Conservation (phyloP, 2,113 vertebrate genomes). For the Cinclus cinclus region DNA sequence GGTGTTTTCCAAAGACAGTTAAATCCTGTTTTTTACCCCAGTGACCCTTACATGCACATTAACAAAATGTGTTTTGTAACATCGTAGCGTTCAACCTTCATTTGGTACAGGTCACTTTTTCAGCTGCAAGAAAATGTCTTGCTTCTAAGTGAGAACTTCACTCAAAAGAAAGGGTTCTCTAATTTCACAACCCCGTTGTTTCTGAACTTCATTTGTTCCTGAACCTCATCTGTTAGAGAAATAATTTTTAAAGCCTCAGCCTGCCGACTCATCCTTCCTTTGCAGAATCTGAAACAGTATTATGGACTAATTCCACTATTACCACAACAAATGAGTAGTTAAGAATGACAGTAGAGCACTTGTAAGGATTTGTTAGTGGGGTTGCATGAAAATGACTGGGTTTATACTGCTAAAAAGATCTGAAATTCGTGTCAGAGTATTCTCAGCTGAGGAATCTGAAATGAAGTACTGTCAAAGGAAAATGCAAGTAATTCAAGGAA, state of each 20-base stretch:
- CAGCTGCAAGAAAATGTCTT: not conserved
- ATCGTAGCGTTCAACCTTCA: not conserved
- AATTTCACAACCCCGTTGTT: not conserved
- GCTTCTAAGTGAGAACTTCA: not conserved
- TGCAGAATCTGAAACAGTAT: not conserved
- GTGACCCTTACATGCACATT: not conserved
- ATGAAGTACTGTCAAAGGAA: not conserved
- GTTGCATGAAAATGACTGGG: not conserved
- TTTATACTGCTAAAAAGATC: not conserved
- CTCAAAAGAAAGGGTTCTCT: not conserved
- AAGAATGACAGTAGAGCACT: not conserved
- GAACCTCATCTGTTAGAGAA: not conserved
- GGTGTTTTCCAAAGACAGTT: conserved; percentile 18
- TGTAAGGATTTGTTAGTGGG: not conserved
- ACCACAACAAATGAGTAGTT: not conserved
- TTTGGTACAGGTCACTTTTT: not conserved
- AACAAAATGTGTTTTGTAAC: conserved; percentile 16
- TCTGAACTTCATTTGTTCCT: not conserved
- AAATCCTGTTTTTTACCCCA: conserved; percentile 1
- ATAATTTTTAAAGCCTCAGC: not conserved
- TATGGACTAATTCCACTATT: not conserved
- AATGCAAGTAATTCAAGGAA: not conserved
- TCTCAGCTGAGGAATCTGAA: not conserved
- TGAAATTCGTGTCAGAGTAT: not conserved
- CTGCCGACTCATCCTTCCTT: not conserved